Evolutionary conservation across 2,113 vertebrate species (phyloP).

Genomic region (Seriola dumerili): DNA sequence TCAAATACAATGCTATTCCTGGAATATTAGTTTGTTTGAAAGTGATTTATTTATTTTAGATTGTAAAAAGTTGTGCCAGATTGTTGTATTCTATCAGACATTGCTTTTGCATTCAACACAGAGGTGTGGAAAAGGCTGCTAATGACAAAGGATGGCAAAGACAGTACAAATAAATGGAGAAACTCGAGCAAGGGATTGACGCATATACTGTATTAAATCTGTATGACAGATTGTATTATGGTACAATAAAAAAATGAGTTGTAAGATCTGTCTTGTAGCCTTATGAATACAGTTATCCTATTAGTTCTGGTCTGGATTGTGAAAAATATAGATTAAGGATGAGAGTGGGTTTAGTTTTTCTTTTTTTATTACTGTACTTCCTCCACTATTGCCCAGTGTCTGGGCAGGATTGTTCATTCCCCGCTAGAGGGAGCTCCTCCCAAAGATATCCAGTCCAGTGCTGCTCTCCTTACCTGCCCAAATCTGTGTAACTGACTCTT

Average conservation of each 20-base stretch:
- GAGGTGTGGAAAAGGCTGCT: conserved; percentile 23
- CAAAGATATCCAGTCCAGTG: conserved; percentile 11
- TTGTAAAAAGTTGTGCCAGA: conserved; percentile 52
- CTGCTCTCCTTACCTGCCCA: background rate
- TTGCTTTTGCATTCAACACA: conserved; percentile 58
- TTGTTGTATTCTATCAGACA: conserved; percentile 58
- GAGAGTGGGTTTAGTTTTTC: background rate
- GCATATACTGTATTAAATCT: conserved; percentile 67
- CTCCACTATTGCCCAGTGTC: background rate
- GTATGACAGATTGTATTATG: conserved; percentile 68
- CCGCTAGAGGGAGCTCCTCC: conserved; percentile 75
- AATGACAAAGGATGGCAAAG: conserved; percentile 51
- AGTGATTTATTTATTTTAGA: conserved; percentile 78
- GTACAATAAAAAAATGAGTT: conserved; percentile 75
- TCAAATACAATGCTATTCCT: conserved; percentile 55
- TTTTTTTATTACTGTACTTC: too few species aligned
- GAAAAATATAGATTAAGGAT: background rate
- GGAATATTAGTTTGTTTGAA: conserved; percentile 55
- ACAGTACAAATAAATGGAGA: conserved; percentile 43
- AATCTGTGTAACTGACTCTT: background rate
- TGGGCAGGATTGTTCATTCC: conserved; percentile 4
- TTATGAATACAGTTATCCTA: background rate
- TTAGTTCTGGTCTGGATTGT: background rate
- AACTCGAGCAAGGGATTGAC: conserved; percentile 69
- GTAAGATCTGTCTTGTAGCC: conserved; percentile 24